Base-by-base conservation (phyloP, 2,888 invertebrate species). In the Lamellibrachia satsuma region DNA sequence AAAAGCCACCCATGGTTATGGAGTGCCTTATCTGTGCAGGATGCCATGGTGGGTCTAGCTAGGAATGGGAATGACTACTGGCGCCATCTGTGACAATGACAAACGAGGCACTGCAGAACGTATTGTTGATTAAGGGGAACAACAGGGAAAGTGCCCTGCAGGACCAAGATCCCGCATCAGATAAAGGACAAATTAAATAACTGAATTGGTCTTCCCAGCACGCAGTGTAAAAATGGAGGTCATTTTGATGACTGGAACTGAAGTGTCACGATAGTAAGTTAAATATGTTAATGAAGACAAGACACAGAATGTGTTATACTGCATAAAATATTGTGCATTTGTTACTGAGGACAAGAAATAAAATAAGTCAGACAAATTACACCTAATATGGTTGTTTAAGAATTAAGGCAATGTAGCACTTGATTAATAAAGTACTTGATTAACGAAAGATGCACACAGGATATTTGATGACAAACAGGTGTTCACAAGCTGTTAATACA, bases 41-140 rank as follows among this genome's bases (percentile, higher is more conserved):
- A 75, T n/a, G 22, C 75, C n/a, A n/a, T 15, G 15, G 75, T 6
- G 22, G 75, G 75, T 75, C 75, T 75, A 15, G 75, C 2, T 22
- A 75, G 15, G 8, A 22, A 75, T n/a, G 22, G 39, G 75, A n/a
- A 75, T 75, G 75, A 75, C 75, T 75, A 75, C 75, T 75, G 75
- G 75, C 75, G 75, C 75, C 75, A 75, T 75, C 75, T 75, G 75
- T 75, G 75, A 75, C 75, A 75, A 75, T 75, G 75, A 75, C 75
- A 75, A 22, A 75, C n/a, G 75, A 75, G 22, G n/a, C 55, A 1
- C 55, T 7, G 9, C 55, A 9, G 55, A 55, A 55, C 22, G 22
- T 75, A 75, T 22, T 4, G 75, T 22, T 75, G 75, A 75, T 75
- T 11, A 75, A 4, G 22, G 75, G 75, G 22, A 75, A 22, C 15